Evolutionary conservation across 2,888 invertebrate genomes (phyloP), one percentile per base, ranked within the genome.

Genomic region (Leptogaster cylindrica): DNA sequence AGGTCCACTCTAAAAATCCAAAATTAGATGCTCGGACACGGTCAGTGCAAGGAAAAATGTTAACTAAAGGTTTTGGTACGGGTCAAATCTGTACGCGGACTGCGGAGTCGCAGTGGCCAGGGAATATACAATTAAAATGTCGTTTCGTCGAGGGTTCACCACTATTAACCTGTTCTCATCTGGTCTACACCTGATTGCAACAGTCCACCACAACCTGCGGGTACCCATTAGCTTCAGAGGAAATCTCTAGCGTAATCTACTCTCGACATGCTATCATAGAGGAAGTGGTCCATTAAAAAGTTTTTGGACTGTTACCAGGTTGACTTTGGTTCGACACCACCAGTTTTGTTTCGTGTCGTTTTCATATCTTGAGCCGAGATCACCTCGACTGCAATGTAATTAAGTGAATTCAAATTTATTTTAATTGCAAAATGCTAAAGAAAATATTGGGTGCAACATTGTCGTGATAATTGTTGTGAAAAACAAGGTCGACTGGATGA

Each of bases 51-150:
- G 31, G 31, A 46, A 46, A 46, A 46, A 6, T 46, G 12, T 16
- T 1, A 46, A 46, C 36, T 12, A 36, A 18, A 8, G n/a, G n/a
- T n/a, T n/a, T n/a, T n/a, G n/a, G n/a, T n/a, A n/a, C 61, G 41
- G 61, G 61, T 61, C 61, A 44, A 39, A n/a, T 27, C 44, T 10
- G 27, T 28, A n/a, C 27, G n/a, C 51, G n/a, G n/a, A n/a, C 14
- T 41, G 1, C 10, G 7, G 7, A n/a, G 28, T 16, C 28, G 27
- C n/a, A 16, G 28, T 25, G 18, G 61, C 61, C 41, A 20, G 51
- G 28, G 50, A 69, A 68, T 31, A n/a, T n/a, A 69, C 69, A 69
- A 69, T 69, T 69, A 69, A 69, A 69, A 66, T 69, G 69, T 69
- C 69, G 66, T 69, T 69, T 66, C 27, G 31, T 16, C 61, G 41